Evolutionary conservation across 2,888 invertebrate genomes (phyloP).

Genomic region (Cephus pygmeus): DNA sequence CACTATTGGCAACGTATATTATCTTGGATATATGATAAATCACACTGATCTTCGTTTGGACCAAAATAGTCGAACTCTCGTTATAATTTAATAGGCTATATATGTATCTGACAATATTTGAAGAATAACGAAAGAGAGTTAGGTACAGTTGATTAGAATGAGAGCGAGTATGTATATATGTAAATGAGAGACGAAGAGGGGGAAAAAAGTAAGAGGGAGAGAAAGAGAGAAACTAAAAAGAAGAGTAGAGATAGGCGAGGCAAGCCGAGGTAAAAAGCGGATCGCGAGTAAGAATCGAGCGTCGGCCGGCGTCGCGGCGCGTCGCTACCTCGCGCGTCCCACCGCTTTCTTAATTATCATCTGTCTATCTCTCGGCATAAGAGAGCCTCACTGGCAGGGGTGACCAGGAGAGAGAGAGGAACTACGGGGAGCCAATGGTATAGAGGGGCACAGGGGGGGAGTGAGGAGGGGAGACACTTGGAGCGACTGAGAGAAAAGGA

Average conservation of each 20-base stretch:
- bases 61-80: neutral
- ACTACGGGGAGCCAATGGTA: slow-evolving; percentile 13
- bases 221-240: neutral
- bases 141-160: neutral
- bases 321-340: slow-evolving; percentile 60
- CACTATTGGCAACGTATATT: neutral
- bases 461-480: slow-evolving; percentile 24
- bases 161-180: slow-evolving; percentile 2
- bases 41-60: neutral
- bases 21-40: neutral
- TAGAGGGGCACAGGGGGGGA: slow-evolving; percentile 27
- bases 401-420: slow-evolving; percentile 31
- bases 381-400: slow-evolving; percentile 21
- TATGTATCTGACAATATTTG: neutral
- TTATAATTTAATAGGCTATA: neutral
- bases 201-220: slow-evolving; percentile 13
- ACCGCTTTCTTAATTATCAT: slow-evolving; percentile 66
- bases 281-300: slow-evolving; percentile 7
- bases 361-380: slow-evolving; percentile 63
- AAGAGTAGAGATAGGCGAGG: neutral
- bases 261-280: neutral
- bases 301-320: slow-evolving; percentile 42
- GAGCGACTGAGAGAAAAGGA: slow-evolving; percentile 21
- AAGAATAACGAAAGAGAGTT: neutral
- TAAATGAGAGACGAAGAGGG: slow-evolving; percentile 25